Evolutionary conservation across 2,888 invertebrate genomes (phyloP), one percentile per base, ranked within the genome.

Genomic region (Troides oblongomaculatus): DNA sequence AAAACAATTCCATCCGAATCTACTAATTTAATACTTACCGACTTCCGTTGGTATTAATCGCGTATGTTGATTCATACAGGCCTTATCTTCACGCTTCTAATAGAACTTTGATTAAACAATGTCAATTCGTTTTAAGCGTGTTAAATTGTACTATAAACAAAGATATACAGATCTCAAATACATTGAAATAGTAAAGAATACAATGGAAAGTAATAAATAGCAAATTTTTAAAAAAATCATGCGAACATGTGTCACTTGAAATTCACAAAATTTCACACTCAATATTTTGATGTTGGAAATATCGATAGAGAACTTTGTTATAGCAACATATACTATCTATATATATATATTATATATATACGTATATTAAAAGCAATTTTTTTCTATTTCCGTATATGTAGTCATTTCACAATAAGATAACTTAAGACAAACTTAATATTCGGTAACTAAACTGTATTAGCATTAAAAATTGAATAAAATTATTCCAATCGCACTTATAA

Each of bases 31-130:
- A 66, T 70, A 66, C 62, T 69, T 62, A 69, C 66, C 6, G 57
- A 46, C 50, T 62, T 62, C 58, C 62, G 70, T 21, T 30, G 3
- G 62, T 70, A 66, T 66, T 70, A 66, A 62, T 70, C 66, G 62
- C 62, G 58, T 46, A 66, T 62, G 62, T 70, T 66, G 62, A 63
- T 70, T 70, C 65, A 58, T 30, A 39, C 66, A 70, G 66, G 66
- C 58, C 70, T 66, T 70, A 70, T 70, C 70, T 70, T 66, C 62
- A 66, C 59, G 70, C 70, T 70, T 25, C 46, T 58, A 62, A 66
- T 66, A 62, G 58, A 62, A 66, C 25, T 66, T 67, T 64, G 69
- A 70, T 66, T 70, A 59, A 70, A 66, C 30, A 62, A 70, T 57
- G 62, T 39, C 66, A 62, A 66, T 62, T n/a, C 17, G 36, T 50